Evolutionary conservation across 2,797 vertebrate genomes (phyloP).

Genomic region (Gypaetus barbatus): DNA sequence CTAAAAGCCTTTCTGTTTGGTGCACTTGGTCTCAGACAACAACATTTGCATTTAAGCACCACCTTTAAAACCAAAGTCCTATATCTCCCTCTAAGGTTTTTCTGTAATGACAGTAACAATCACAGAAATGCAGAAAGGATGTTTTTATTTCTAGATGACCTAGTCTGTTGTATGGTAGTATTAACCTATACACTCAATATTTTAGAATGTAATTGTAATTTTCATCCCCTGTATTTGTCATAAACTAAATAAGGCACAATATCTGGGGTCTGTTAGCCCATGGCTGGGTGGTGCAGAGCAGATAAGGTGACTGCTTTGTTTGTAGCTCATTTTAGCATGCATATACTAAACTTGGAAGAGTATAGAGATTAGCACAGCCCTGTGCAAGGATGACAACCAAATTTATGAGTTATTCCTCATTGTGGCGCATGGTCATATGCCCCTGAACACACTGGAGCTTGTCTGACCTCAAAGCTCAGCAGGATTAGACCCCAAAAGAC

Average conservation of each 20-base stretch:
- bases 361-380: background rate
- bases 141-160: background rate
- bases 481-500: background rate
- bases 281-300: background rate
- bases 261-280: background rate
- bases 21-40: background rate
- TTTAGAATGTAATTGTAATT: background rate
- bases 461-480: background rate
- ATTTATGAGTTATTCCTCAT: background rate
- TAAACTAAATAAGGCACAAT: background rate
- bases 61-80: background rate
- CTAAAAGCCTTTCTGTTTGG: background rate
- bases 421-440: rapidly evolving
- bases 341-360: background rate
- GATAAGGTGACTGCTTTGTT: background rate
- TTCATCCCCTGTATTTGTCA: background rate
- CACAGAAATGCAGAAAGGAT: background rate
- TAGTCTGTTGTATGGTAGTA: background rate
- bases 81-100: background rate
- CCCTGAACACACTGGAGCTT: background rate
- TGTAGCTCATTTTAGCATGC: background rate
- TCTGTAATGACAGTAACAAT: background rate
- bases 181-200: background rate
- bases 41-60: background rate
- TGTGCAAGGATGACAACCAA: background rate